Conservation (phyloP, 92 coral and sea anemone genomes). For the Zoanthus solanderi region DNA sequence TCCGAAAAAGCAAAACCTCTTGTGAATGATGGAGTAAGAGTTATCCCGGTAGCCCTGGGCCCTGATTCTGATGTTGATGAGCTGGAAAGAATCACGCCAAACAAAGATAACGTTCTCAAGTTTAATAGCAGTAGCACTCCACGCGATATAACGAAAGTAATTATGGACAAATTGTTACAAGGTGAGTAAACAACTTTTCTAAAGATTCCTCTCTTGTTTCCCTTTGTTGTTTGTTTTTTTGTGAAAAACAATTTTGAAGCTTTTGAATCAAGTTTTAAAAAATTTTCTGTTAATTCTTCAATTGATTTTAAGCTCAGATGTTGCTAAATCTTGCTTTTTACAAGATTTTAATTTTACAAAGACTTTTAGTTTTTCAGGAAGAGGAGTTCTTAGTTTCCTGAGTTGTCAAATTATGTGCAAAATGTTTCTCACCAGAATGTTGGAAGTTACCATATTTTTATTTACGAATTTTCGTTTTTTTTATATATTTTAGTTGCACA, state of each 20-base stretch:
- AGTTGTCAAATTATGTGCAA: no score
- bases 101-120: conserved; percentile 54
- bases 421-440: no score
- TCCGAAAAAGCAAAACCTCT: conserved; percentile 66
- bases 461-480: not conserved
- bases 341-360: no score
- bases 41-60: conserved; percentile 85
- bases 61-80: conserved; percentile 72
- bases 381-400: no score
- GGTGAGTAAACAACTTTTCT: conserved; percentile 54
- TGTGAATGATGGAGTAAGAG: conserved; percentile 70
- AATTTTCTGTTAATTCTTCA: not conserved
- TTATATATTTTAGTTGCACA: conserved; percentile 9
- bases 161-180: conserved; percentile 76
- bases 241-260: not conserved
- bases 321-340: no score
- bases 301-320: not conserved
- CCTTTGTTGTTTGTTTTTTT: not conserved
- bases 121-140: conserved; percentile 11
- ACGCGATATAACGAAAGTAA: conserved; percentile 58
- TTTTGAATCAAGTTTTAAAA: not conserved
- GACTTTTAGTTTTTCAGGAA: no score
- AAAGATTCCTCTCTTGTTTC: not conserved
- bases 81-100: conserved; percentile 60
- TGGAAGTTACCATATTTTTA: no score